These are phyloP conservation scores for Phycodurus eques DNA, from an alignment of 2,113 vertebrate species.

Conservation along the genomic window DNA sequence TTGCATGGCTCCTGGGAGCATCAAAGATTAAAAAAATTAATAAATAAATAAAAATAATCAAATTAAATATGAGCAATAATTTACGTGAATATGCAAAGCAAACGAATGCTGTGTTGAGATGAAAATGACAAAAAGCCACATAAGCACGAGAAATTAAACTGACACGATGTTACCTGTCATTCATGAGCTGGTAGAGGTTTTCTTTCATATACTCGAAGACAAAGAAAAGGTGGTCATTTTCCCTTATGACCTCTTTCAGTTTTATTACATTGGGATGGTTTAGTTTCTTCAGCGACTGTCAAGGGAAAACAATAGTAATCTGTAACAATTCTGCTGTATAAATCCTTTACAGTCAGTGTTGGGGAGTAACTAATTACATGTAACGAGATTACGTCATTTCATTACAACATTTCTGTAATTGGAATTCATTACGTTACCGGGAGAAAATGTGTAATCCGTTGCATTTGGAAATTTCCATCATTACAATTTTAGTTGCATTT, in stretches of 20 bases:
- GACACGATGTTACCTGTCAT: slow-evolving; percentile 79
- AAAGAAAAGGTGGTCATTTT: slow-evolving; percentile 92
- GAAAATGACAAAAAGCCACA: slow-evolving; percentile 16
- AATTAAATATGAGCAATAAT: not conserved
- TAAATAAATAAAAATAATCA: too few species aligned
- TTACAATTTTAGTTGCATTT: too few species aligned
- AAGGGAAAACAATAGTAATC: not conserved
- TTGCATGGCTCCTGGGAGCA: slow-evolving; percentile 67
- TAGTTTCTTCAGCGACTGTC: slow-evolving; percentile 89
- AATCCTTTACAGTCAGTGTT: not conserved
- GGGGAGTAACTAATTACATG: too few species aligned
- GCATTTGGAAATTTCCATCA: too few species aligned
- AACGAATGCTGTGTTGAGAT: slow-evolving; percentile 10
- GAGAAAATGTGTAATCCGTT: too few species aligned
- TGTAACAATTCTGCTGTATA: not conserved
- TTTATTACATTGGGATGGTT: slow-evolving; percentile 92
- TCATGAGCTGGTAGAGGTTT: slow-evolving; percentile 94
- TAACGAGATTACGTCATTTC: too few species aligned
- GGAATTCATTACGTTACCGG: too few species aligned
- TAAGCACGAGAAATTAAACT: not conserved
- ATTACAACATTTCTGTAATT: too few species aligned
- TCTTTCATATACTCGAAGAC: slow-evolving; percentile 95
- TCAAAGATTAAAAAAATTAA: slow-evolving; percentile 14
- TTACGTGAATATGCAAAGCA: slow-evolving; percentile 21
- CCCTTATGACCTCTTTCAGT: slow-evolving; percentile 89